These are phyloP conservation scores for Intellagama lesueurii DNA, from an alignment of 2,797 vertebrate genomes.

Conservation along the genomic window DNA sequence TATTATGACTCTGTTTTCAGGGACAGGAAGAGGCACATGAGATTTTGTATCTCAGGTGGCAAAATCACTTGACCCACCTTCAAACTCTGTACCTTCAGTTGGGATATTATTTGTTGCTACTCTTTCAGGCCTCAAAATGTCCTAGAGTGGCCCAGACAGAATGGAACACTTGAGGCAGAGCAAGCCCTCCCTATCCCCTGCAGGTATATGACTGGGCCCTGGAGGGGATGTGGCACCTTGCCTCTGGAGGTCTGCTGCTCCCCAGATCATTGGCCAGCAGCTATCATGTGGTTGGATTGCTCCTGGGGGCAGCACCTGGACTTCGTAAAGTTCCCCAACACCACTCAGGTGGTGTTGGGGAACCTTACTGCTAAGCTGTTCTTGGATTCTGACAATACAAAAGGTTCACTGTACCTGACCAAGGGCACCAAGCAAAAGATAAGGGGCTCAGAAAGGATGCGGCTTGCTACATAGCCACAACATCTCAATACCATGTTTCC, in stretches of 20 bases:
- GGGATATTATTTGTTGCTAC: too few relatives aligned
- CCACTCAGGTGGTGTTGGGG: not conserved
- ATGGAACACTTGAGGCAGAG: not conserved
- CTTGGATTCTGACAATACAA: not conserved
- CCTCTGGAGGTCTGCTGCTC: slow-evolving; percentile 85
- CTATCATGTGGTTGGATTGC: slow-evolving; percentile 85
- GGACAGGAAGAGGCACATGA: too few relatives aligned
- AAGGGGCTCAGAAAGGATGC: not conserved
- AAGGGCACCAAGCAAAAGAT: not conserved
- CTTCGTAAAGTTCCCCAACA: slow-evolving; percentile 59
- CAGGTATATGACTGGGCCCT: slow-evolving; percentile 89
- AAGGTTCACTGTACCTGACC: not conserved
- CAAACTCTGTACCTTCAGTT: too few relatives aligned
- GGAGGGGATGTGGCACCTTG: slow-evolving; percentile 88
- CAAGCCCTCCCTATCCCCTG: slow-evolving; percentile 16
- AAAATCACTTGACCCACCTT: too few relatives aligned
- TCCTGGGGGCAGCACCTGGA: slow-evolving; percentile 84
- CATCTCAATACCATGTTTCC: not conserved
- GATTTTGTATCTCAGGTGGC: too few relatives aligned
- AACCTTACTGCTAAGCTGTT: not conserved
- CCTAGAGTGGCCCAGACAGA: not conserved
- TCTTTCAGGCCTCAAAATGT: too few relatives aligned
- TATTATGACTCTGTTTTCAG: too few relatives aligned
- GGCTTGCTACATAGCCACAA: not conserved
- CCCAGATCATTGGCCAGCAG: slow-evolving; percentile 75